phyloP scores from a whole-genome alignment of 2,888 invertebrate species.

The Watsonalla binaria region DNA sequence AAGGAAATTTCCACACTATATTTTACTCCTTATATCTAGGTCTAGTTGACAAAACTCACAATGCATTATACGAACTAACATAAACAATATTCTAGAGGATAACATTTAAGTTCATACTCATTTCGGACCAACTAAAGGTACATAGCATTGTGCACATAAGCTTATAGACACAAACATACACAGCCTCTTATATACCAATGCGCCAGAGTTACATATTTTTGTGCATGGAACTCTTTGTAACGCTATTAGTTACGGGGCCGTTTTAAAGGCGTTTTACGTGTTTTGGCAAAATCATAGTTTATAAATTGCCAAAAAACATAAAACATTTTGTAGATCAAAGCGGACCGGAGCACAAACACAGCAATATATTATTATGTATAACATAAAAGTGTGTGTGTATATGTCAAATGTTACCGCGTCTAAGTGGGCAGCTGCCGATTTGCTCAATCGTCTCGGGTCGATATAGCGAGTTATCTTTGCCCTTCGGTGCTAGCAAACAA shows the following conservation, averaged over 20 bases:
- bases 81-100: not conserved
- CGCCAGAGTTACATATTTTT: not conserved
- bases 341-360: constrained; percentile 22
- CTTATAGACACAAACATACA: not conserved
- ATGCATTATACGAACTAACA: not conserved
- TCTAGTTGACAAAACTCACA: not conserved
- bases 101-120: not conserved
- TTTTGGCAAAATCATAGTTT: not conserved
- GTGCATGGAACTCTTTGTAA: not conserved
- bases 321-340: constrained; percentile 13
- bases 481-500: constrained; percentile 71
- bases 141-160: not conserved
- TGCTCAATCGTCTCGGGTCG: constrained; percentile 71
- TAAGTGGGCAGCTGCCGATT: constrained; percentile 64
- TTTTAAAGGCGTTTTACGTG: not conserved
- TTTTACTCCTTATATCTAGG: not conserved
- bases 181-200: not conserved
- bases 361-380: constrained; percentile 38
- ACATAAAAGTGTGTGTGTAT: constrained; percentile 47
- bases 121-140: not conserved
- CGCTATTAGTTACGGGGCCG: not conserved
- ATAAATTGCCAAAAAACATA: constrained; percentile 7
- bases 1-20: not conserved
- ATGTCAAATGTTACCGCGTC: constrained; percentile 61
- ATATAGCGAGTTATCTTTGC: constrained; percentile 72